Base-by-base conservation (phyloP, 2,888 invertebrate genomes). In the Zhuqinia jingwanae region DNA sequence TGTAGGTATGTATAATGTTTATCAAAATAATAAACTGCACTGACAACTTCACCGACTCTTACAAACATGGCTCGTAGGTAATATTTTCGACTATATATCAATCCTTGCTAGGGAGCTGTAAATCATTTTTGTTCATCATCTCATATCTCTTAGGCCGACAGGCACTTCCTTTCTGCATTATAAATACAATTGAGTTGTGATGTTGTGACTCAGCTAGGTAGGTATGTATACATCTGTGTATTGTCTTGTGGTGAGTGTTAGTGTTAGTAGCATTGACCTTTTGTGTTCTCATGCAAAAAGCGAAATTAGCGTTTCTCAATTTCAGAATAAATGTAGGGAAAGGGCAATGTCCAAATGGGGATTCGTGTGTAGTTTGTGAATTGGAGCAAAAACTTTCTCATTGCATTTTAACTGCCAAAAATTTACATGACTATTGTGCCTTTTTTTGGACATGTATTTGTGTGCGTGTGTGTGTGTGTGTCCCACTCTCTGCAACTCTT, bases 101-200 rank as follows among this genome's bases (percentile, higher is more conserved):
- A 36, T 30, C 42, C 65, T 13, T 17, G 30, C 60, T 20, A 42
- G 65, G n/a, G n/a, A 17, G 63, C 65, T 10, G 65, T 65, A 65
- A 65, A 65, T 65, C 65, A 65, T 17, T 11, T n/a, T 25, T 36
- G 27, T 22, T 60, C 58, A 60, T 36, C 36, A 36, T 36, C 36
- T 6, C 36, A 36, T 36, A 36, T 36, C 36, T 36, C 8, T 36
- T 36, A 8, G 36, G 8, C 36, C 3, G 36, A 36, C 3, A 6
- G n/a, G n/a, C n/a, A 8, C 36, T 36, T 36, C 36, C 36, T 36
- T 8, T 36, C 8, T 13, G n/a, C 27, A 63, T 42, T 36, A 70
- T 45, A 42, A 70, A 50, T 50, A 36, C 65, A 42, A 42, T 25
- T 47, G 68, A 47, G 68, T n/a, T 63, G 58, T 58, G 58, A 58